phyloP scores from a whole-genome alignment of 2,888 invertebrate species.

The Seladonia tumulorum region DNA sequence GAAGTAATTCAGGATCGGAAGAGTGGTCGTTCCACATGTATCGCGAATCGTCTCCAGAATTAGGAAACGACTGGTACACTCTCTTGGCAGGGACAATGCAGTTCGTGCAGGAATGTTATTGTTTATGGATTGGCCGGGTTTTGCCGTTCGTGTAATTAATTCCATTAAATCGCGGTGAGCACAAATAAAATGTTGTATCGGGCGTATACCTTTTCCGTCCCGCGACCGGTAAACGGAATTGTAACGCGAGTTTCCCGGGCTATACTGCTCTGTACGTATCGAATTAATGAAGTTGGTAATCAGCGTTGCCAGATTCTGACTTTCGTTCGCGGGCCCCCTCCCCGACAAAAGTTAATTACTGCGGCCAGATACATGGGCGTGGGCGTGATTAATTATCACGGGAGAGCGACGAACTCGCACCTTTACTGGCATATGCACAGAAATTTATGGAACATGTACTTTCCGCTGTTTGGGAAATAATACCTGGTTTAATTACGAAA shows the following conservation, averaged over 20 bases:
- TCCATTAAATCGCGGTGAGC: constrained; percentile 60
- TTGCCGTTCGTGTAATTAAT: constrained; percentile 62
- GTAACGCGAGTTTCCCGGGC: constrained; percentile 46
- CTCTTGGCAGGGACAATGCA: background rate
- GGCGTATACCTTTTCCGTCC: background rate
- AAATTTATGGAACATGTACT: constrained; percentile 64
- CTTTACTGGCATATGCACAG: constrained; percentile 63
- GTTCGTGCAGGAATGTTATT: constrained; percentile 44
- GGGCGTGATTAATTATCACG: constrained; percentile 64
- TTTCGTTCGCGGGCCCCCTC: constrained; percentile 48
- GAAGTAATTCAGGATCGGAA: background rate
- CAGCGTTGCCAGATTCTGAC: constrained; percentile 66
- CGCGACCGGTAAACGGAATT: constrained; percentile 41
- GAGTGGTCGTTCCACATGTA: background rate
- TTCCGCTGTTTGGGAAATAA: constrained; percentile 60
- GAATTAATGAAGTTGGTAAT: constrained; percentile 70
- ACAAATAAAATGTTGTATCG: constrained; percentile 56
- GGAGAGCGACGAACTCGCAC: constrained; percentile 61
- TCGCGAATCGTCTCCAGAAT: background rate
- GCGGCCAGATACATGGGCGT: constrained; percentile 62
- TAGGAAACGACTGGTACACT: background rate
- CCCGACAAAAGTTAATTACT: constrained; percentile 65
- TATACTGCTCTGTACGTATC: constrained; percentile 53
- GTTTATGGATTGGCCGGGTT: constrained; percentile 53
- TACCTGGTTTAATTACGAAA: constrained; percentile 63